These are phyloP conservation scores for Bovichtus diacanthus DNA, from an alignment of 2,797 vertebrate genomes.

Conservation along the genomic window DNA sequence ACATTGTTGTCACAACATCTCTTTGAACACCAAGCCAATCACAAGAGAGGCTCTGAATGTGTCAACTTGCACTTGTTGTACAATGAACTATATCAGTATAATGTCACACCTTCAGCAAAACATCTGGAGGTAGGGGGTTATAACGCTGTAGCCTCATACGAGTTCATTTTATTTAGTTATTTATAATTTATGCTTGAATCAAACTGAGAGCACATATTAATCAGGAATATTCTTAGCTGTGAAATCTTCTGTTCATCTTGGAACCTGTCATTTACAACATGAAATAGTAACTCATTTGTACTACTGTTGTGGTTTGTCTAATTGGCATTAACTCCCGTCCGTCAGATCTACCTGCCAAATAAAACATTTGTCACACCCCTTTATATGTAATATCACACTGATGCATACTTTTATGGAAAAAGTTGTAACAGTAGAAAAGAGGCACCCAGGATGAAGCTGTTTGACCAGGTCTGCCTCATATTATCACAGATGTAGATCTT, in stretches of 20 bases:
- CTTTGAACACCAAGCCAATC: constrained; percentile 52
- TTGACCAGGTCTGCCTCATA: too few species aligned
- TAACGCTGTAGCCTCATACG: neutral
- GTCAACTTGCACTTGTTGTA: constrained; percentile 41
- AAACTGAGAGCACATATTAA: neutral
- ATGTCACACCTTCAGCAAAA: constrained; percentile 13
- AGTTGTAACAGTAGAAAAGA: neutral
- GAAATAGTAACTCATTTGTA: neutral
- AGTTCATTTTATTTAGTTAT: neutral
- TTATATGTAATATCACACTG: constrained; percentile 23
- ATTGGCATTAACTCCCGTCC: neutral
- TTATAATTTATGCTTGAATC: neutral
- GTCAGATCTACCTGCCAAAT: constrained; percentile 12
- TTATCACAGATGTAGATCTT: neutral
- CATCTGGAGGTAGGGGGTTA: neutral
- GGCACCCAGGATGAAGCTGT: neutral
- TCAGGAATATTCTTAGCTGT: neutral
- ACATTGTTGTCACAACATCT: constrained; percentile 73
- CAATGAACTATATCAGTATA: neutral
- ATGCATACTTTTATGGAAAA: neutral
- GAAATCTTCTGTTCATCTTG: neutral
- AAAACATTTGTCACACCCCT: neutral
- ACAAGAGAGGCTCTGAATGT: constrained; percentile 36
- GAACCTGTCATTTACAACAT: neutral
- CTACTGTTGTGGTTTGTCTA: neutral